Percentiles rank a stretch among this genome's conserved stretches.
These are phyloP conservation scores for Agriotes lineatus DNA, from an alignment of 2,888 invertebrate genomes.

Conservation along the genomic window DNA sequence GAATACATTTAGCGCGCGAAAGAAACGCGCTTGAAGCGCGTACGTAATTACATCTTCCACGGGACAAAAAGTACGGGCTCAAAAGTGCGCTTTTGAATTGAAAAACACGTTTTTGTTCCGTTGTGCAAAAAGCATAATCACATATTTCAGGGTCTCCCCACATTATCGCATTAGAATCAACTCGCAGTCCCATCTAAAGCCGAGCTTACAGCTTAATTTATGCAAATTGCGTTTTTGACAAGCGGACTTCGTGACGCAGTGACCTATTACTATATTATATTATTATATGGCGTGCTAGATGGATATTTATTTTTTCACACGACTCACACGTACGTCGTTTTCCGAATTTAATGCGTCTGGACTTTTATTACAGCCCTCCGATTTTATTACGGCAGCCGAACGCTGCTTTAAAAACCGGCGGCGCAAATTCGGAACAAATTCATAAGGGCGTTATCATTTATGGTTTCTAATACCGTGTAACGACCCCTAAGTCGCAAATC, in stretches of 20 bases:
- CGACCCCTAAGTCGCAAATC: constrained; percentile 13
- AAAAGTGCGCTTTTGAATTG: constrained; percentile 32
- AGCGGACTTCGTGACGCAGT: constrained; percentile 59
- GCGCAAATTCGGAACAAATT: not conserved
- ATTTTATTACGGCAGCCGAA: constrained; percentile 21
- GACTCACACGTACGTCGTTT: constrained; percentile 45
- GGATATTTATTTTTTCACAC: constrained; percentile 52
- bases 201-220: constrained; percentile 59
- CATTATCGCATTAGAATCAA: constrained; percentile 44
- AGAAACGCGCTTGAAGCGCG: constrained; percentile 17
- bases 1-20: constrained; percentile 15
- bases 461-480: constrained; percentile 19
- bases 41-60: constrained; percentile 33
- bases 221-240: constrained; percentile 62
- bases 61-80: constrained; percentile 24
- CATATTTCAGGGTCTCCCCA: constrained; percentile 37
- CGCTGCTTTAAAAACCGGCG: not conserved
- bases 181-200: constrained; percentile 41
- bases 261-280: constrained; percentile 58
- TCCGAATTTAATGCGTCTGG: constrained; percentile 48
- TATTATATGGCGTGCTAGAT: constrained; percentile 57
- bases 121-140: constrained; percentile 38
- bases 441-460: constrained; percentile 13
- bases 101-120: constrained; percentile 36
- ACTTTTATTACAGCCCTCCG: constrained; percentile 34